Conservation (phyloP, 1,140 invertebrate species). For the Penaeus japonicus region DNA sequence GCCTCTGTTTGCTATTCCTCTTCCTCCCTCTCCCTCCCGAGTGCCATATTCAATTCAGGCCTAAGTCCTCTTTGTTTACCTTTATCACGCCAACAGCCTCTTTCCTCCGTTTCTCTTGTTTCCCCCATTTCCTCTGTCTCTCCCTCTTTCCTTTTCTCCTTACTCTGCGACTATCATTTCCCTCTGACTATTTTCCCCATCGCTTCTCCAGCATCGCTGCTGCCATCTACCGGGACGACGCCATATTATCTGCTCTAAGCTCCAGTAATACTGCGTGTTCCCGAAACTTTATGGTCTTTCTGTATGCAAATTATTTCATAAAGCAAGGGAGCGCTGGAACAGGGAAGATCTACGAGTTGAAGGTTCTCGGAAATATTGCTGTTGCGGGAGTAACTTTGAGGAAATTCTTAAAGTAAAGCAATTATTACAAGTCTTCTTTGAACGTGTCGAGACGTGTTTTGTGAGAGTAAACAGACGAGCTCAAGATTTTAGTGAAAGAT, state of each 20-base stretch:
- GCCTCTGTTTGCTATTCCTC: not conserved
- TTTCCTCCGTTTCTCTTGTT: no score
- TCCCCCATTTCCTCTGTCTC: no score
- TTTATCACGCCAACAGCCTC: no score
- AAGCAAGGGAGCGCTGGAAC: constrained; percentile 47
- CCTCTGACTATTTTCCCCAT: not conserved
- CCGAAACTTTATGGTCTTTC: constrained; percentile 51
- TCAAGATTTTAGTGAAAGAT: no score
- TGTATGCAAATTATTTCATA: constrained; percentile 56
- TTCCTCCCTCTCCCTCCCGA: not conserved
- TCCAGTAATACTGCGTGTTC: constrained; percentile 53
- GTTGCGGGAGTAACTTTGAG: not conserved
- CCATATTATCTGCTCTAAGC: constrained; percentile 56
- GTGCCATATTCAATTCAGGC: not conserved
- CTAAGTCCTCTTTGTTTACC: no score
- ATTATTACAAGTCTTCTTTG: constrained; percentile 22
- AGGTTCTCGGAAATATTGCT: constrained; percentile 13
- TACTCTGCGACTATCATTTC: not conserved
- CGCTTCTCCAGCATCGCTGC: not conserved
- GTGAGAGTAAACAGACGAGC: not conserved
- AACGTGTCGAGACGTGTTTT: not conserved
- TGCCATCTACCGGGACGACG: constrained; percentile 47
- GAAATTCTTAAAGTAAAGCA: constrained; percentile 38
- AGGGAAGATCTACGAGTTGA: constrained; percentile 41
- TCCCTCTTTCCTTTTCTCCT: no score